Base-by-base conservation (phyloP, 2,797 vertebrate genomes). In the Triplophysa bombifrons region DNA sequence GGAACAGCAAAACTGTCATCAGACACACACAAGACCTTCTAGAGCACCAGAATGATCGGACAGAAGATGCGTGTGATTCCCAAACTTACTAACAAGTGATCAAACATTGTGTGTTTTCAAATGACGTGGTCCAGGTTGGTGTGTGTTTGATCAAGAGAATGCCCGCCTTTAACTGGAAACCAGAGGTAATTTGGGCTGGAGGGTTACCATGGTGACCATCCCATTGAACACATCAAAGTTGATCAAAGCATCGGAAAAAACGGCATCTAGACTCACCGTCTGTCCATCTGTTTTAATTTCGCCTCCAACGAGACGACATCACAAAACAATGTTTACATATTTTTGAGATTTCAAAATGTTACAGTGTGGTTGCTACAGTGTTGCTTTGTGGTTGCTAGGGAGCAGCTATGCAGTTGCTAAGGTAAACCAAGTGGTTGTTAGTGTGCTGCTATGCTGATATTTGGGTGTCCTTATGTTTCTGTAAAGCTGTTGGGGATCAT, bases 181-280 rank as follows among this genome's bases (percentile, higher is more conserved):
- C 74, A 81, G 65, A 72, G 60, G 77, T 78, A 89, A 90, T 92
- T 90, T 91, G 84, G 88, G 88, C 86, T 86, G 88, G 82, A 86
- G 86, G 90, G 93, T 94, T 92, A 90, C 92, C 91, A 94, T 93
- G 90, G 94, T 89, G 92, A 94, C 93, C 88, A 69, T 88, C 88
- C 90, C 90, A 93, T 91, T 91, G 91, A 93, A 88, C 84, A 87
- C 55, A 85, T 65, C 48, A 64, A 70, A 82, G 30, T 51, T 58
- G 17, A 56, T 78, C 58, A 78, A 20, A 72, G 58, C 56, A 25
- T 58, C 48, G 34, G 34, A 78, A 71, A 41, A 44, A 78, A 53
- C 7, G 38, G 14, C 27, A 41, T 78, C 55, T 27, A 27, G 27
- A 27, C 27, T 27, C 27, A 27, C 27, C 22, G 22, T 22, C 22